Base-by-base conservation (phyloP, 2,888 invertebrate species). In the Cynaeus angustus region DNA sequence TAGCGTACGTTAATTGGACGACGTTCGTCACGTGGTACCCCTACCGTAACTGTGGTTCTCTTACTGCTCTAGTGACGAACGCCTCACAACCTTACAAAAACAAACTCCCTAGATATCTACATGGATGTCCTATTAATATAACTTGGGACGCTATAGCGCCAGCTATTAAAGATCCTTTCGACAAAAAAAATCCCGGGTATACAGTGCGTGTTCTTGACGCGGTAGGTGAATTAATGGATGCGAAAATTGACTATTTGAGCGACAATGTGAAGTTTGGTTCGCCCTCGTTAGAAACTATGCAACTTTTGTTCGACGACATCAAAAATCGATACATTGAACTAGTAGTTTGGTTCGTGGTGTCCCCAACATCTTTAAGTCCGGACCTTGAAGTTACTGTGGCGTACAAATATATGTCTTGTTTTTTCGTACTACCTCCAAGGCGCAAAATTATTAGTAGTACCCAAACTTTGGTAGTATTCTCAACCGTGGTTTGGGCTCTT, bases 1-100 rank as follows among this genome's bases (percentile, higher is more conserved):
- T 53, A 8, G 14, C 43, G 1, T 64, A 53, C 28, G 5, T 13
- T 10, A 64, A 64, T 43, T 53, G 41, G 43, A 43, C 53, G 6
- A 3, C 4, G 13, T 64, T 64, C 30, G 30, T 64, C 43, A 64
- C 64, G 38, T 64, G 64, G 64, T 64, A 64, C 14, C 64, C 64
- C 4, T 64, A 64, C 33, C n/a, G n/a, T 13, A 46, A 33, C 0
- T 61, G 53, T 16, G 41, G 64, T 1, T 28, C 12, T 0, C n/a
- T 3, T n/a, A 8, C 26, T 8, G 41, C 30, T 52, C 10, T 64
- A 10, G 64, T 53, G 30, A 53, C 12, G 7, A 50, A 41, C 6
- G 7, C 3, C 9, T 1, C 16, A 3, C 4, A 28, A 8, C 28
- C 48, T 8, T 50, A 21, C 28, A 9, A 8, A 4, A 10, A 50